Conservation (phyloP, 2,888 invertebrate genomes). For the Himalopsyche kuldschensis region DNA sequence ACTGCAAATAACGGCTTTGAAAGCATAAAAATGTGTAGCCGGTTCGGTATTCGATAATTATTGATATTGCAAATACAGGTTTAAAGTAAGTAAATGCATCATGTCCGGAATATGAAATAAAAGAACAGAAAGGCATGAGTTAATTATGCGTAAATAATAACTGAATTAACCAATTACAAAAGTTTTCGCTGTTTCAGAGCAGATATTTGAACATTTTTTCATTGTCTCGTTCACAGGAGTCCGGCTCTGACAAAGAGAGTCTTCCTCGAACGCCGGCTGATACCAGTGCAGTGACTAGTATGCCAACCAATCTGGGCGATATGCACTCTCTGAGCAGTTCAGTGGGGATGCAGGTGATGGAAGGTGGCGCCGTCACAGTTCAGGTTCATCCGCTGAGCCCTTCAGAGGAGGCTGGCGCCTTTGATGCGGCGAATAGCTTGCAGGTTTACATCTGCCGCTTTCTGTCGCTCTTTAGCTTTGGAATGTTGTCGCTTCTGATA, state of each 20-base stretch:
- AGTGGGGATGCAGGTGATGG: constrained; percentile 9
- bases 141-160: too few species aligned
- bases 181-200: too few species aligned
- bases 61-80: too few species aligned
- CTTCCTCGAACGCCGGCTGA: constrained; percentile 63
- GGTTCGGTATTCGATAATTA: too few species aligned
- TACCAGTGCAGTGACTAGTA: constrained; percentile 51
- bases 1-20: too few species aligned
- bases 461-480: not conserved
- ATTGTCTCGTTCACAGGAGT: constrained; percentile 40
- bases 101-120: too few species aligned
- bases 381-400: constrained; percentile 76
- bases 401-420: constrained; percentile 58
- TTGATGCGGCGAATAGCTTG: constrained; percentile 60
- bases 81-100: too few species aligned
- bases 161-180: too few species aligned
- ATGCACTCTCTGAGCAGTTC: not conserved
- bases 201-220: too few species aligned
- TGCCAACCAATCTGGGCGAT: constrained; percentile 45
- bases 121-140: too few species aligned
- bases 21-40: too few species aligned
- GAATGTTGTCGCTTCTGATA: not conserved
- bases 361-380: constrained; percentile 46
- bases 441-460: constrained; percentile 44
- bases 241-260: constrained; percentile 53